Evolutionary conservation across 2,888 invertebrate species (phyloP).

Genomic region (Ormyrus rosae): DNA sequence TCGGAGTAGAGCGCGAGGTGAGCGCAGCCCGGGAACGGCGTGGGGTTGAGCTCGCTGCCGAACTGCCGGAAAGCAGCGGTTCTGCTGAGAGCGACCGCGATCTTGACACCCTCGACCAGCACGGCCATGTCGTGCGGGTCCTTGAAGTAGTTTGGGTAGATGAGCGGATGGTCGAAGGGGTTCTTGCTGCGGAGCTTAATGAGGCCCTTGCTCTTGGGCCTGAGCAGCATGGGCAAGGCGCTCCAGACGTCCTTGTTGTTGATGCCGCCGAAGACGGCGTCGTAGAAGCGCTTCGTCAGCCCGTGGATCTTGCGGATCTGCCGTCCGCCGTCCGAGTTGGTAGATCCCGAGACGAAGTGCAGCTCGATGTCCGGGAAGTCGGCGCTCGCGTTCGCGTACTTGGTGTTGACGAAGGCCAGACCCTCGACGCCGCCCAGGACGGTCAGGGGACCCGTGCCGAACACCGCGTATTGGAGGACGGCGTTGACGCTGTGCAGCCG

Average conservation of each 20-base stretch:
- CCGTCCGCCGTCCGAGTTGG: slow-evolving; percentile 90
- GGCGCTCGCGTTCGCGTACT: slow-evolving; percentile 86
- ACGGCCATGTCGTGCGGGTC: slow-evolving; percentile 88
- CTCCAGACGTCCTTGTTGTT: slow-evolving; percentile 89
- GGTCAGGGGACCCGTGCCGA: slow-evolving; percentile 90
- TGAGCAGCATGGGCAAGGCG: slow-evolving; percentile 88
- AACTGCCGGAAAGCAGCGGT: slow-evolving; percentile 86
- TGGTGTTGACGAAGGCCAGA: slow-evolving; percentile 92
- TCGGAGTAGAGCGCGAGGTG: slow-evolving; percentile 84
- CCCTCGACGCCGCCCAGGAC: slow-evolving; percentile 93
- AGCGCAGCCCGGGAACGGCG: slow-evolving; percentile 87
- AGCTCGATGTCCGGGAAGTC: slow-evolving; percentile 94
- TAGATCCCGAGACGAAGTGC: slow-evolving; percentile 91
- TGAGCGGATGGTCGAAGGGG: slow-evolving; percentile 91
- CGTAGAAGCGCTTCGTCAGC: slow-evolving; percentile 84
- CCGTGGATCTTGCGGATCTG: slow-evolving; percentile 90
- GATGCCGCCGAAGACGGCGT: slow-evolving; percentile 85
- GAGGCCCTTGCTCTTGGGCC: slow-evolving; percentile 89
- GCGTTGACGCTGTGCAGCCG: slow-evolving; percentile 88
- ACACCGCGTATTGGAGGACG: slow-evolving; percentile 88
- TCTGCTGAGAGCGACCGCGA: slow-evolving; percentile 87
- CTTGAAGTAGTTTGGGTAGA: slow-evolving; percentile 93
- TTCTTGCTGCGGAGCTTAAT: slow-evolving; percentile 89
- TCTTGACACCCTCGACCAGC: slow-evolving; percentile 90
- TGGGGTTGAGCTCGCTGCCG: slow-evolving; percentile 83